Evolutionary conservation across 2,113 vertebrate species (phyloP), one percentile per base, ranked within the genome.

Genomic region (Lepisosteus osseus): DNA sequence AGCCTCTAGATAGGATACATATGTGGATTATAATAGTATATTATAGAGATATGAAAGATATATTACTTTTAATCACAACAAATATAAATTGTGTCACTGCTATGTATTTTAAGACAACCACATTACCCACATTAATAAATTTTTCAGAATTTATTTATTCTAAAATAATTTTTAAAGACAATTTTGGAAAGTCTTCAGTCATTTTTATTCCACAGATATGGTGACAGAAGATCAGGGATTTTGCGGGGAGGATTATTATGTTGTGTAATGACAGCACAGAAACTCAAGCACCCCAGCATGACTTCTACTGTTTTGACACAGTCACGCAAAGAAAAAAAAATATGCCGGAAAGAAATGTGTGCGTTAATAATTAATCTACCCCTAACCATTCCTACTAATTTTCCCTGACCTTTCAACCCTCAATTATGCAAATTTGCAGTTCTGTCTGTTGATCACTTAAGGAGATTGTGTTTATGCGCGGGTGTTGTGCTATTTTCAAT

Each of bases 341-440:
- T 29, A 40, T 65, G 6, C n/a, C 29, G 5, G 29, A 65, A 43
- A 65, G 29, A 3, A 12, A 90, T 90, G 88, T 86, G 67, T 83
- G 80, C 86, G 87, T 84, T 89, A 89, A 90, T 90, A 90, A 89
- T 87, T 90, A 89, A 89, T 92, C 85, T 83, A 86, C 85, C 84
- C 86, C 85, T 83, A 85, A 88, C 83, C 86, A 84, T 86, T 85
- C 79, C 82, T 81, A 76, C 84, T 87, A 87, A 89, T 89, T 90
- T 88, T 83, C 29, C 78, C 84, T 90, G 89, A 91, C 90, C 90
- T 89, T 90, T 89, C 83, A 86, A 87, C 89, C 86, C 86, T 81
- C 85, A 89, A 90, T 92, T 90, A 91, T 91, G 90, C 84, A 92
- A 90, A 91, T 89, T 72, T 86, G 85, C 73, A 68, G 67, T 68